Base-by-base conservation (phyloP, 2,888 invertebrate genomes). In the Podotricha telesiphe region DNA sequence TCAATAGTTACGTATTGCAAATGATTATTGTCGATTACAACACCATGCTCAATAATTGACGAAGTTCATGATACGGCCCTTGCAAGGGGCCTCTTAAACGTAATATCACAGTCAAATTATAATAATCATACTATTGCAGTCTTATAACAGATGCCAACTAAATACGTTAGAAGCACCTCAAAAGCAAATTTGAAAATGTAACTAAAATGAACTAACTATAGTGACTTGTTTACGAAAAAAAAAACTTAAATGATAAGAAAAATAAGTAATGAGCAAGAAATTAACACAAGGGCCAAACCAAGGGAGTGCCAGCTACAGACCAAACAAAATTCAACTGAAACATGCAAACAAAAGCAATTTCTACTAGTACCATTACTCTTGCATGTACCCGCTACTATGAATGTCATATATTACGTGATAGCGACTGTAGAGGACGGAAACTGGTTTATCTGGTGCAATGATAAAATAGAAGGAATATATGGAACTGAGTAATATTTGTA, bases 221-320 rank as follows among this genome's bases (percentile, higher is more conserved):
- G 51, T 53, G n/a, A 40, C 28, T 28, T 28, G 3, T 47, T 50
- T 59, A 64, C 28, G 28, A 51, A 63, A 45, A 28, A 48, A 45
- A 61, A 62, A 61, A 37, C 28, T 45, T 19, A 61, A 53, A 66
- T 45, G 59, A 59, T 59, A 50, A 22, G 15, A 61, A 67, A 50
- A 7, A 66, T 42, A 53, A 42, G 45, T 37, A 47, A 62, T 61
- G 61, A 28, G 55, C 73, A 71, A 79, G 73, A 82, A 79, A 79
- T 75, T 70, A 84, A 88, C 83, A 89, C 86, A 89, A 88, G 90
- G 89, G 89, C 90, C 91, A 89, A 91, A 91, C 92, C 91, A 91
- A 86, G 87, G 86, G 89, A 86, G 92, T 92, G 92, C 92, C 92
- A 91, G 87, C 91, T 92, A 91, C 91, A 87, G 88, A 90, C 85